A percentile compares a stretch with the other conserved stretches of the same genome.
Evolutionary conservation across 1,140 invertebrate genomes (phyloP).

Genomic region (Andricus grossulariae): DNA sequence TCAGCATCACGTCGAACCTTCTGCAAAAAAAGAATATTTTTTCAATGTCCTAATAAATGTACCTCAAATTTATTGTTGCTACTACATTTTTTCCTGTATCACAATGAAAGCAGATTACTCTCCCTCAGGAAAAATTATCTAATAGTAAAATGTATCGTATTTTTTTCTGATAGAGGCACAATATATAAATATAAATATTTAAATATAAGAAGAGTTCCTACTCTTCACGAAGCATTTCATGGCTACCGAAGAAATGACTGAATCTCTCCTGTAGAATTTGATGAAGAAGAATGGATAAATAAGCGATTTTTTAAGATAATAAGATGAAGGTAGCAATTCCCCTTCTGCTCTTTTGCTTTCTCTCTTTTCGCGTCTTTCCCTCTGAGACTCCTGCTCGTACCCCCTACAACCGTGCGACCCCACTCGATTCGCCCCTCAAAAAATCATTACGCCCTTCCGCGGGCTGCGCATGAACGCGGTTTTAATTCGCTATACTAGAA

Average conservation of each 20-base stretch:
- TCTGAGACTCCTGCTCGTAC: conserved; percentile 56
- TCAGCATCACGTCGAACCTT: too few relatives aligned
- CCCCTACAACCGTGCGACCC: conserved; percentile 67
- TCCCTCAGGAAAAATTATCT: too few relatives aligned
- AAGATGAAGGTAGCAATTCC: conserved; percentile 30
- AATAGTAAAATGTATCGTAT: too few relatives aligned
- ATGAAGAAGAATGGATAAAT: neutral
- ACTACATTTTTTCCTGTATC: too few relatives aligned
- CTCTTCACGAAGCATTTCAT: too few relatives aligned
- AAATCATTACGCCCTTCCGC: conserved; percentile 78
- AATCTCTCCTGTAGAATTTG: neutral
- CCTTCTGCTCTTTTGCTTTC: conserved; percentile 43
- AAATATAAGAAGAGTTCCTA: too few relatives aligned
- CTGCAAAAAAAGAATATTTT: too few relatives aligned
- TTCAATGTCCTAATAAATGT: too few relatives aligned
- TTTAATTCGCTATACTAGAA: conserved; percentile 78
- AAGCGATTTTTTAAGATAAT: neutral
- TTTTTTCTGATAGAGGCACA: too few relatives aligned
- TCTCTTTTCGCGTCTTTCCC: conserved; percentile 39
- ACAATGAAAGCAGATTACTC: too few relatives aligned
- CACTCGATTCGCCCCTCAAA: conserved; percentile 77
- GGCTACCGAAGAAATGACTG: neutral
- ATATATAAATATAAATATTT: too few relatives aligned
- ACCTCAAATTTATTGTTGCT: too few relatives aligned
- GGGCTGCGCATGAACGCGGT: conserved; percentile 77